These are phyloP conservation scores for Ctenosaura bakeri DNA, from an alignment of 2,797 vertebrate genomes.

Conservation along the genomic window DNA sequence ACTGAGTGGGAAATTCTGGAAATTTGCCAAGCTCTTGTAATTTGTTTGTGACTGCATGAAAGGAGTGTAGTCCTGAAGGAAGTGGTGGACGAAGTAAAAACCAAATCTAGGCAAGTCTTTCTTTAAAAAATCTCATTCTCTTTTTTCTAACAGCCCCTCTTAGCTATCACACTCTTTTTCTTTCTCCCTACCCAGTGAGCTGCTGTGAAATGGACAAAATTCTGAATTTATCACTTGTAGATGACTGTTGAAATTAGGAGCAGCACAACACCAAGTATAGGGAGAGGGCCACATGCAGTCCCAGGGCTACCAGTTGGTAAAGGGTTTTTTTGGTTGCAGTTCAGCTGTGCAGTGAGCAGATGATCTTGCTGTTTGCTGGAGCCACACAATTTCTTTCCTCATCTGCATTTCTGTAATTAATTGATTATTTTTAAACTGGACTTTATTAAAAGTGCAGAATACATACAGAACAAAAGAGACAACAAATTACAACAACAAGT, in stretches of 20 bases:
- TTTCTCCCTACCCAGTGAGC: neutral
- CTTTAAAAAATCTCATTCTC: neutral
- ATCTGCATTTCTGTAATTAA: neutral
- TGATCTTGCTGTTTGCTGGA: neutral
- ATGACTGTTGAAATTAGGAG: neutral
- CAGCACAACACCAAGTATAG: neutral
- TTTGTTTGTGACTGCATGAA: neutral
- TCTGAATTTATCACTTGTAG: neutral
- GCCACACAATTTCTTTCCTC: too few species aligned
- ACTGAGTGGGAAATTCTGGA: too few species aligned
- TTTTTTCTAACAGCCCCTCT: neutral
- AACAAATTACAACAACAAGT: too few species aligned
- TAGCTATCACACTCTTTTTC: neutral
- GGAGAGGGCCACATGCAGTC: neutral
- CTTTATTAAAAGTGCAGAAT: too few species aligned
- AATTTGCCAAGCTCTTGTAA: too few species aligned
- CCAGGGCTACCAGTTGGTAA: neutral
- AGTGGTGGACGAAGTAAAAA: neutral
- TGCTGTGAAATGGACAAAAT: too few species aligned
- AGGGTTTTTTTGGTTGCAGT: neutral
- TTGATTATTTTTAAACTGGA: neutral
- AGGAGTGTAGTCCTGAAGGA: neutral
- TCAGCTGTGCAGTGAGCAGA: neutral
- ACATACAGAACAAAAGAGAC: too few species aligned
- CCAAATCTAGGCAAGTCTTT: neutral